Conservation (phyloP, 1,140 invertebrate species). For the Wasmannia auropunctata region DNA sequence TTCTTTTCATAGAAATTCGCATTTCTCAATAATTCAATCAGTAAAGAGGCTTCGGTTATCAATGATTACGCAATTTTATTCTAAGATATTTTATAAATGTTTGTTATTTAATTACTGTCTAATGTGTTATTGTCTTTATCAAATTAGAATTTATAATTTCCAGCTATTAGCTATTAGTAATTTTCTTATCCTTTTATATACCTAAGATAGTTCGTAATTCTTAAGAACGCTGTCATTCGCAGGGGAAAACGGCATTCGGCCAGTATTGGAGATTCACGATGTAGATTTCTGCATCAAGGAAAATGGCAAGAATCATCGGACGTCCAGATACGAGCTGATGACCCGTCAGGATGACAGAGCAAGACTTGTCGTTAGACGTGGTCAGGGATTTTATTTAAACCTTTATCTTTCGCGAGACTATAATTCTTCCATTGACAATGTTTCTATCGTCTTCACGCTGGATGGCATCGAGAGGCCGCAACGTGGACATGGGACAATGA, state of each 20-base stretch:
- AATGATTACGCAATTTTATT: too few species aligned
- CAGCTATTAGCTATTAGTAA: neutral
- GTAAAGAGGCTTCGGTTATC: neutral
- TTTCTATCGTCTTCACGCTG: slow-evolving; percentile 94
- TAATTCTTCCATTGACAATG: slow-evolving; percentile 90
- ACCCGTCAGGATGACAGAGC: slow-evolving; percentile 86
- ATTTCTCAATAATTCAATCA: neutral
- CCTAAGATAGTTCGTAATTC: too few species aligned
- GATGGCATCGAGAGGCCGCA: slow-evolving; percentile 91
- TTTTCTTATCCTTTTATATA: neutral
- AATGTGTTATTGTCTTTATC: neutral
- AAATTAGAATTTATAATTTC: neutral
- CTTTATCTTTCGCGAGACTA: slow-evolving; percentile 91
- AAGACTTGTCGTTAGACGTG: slow-evolving; percentile 92
- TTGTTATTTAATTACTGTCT: neutral
- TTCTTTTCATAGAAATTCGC: too few species aligned
- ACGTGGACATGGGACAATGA: slow-evolving; percentile 92
- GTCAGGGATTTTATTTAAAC: slow-evolving; percentile 92
- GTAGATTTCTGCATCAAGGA: slow-evolving; percentile 90
- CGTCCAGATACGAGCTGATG: slow-evolving; percentile 91
- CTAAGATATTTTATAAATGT: neutral
- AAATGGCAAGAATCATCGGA: slow-evolving; percentile 92
- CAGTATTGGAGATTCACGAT: slow-evolving; percentile 88
- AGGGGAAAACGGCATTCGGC: slow-evolving; percentile 87
- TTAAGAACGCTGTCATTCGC: slow-evolving; percentile 57